Conservation (phyloP, 2,888 invertebrate species). For the Andrena minutula region DNA sequence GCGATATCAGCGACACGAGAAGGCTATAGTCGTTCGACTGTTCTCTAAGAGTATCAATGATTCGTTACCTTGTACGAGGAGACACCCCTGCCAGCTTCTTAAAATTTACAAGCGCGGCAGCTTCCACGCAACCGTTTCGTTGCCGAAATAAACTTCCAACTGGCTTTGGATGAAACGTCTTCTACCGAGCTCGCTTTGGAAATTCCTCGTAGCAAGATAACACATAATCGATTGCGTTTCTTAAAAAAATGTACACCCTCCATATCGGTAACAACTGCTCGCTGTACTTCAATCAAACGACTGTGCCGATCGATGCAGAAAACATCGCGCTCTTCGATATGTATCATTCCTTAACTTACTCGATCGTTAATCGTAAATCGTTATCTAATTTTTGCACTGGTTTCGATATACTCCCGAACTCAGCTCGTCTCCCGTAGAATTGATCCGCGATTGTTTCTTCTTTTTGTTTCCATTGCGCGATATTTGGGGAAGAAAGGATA, state of each 20-base stretch:
- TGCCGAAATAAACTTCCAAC: not conserved
- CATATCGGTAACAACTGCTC: not conserved
- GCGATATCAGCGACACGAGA: slow-evolving; percentile 31
- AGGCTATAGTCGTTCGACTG: slow-evolving; percentile 43
- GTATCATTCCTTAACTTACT: slow-evolving; percentile 73
- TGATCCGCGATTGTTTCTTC: not conserved
- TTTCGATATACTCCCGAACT: slow-evolving; percentile 47
- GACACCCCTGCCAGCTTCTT: not conserved
- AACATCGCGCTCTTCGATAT: slow-evolving; percentile 73
- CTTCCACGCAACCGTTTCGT: not conserved
- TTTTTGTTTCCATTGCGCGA: not conserved
- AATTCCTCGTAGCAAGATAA: slow-evolving; percentile 5
- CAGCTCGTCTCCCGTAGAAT: slow-evolving; percentile 58
- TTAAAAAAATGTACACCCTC: not conserved
- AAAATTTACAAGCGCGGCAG: not conserved
- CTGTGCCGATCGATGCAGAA: slow-evolving; percentile 39
- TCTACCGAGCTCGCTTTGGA: not conserved
- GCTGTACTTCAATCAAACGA: slow-evolving; percentile 27
- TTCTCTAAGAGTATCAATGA: not conserved
- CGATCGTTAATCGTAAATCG: slow-evolving; percentile 53
- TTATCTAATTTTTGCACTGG: slow-evolving; percentile 56
- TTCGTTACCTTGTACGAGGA: not conserved
- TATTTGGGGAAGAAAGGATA: not conserved
- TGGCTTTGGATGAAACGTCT: not conserved
- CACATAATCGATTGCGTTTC: not conserved